phyloP scores from a whole-genome alignment of 2,113 vertebrate genomes.

The Petrocephalus microphthalmus region DNA sequence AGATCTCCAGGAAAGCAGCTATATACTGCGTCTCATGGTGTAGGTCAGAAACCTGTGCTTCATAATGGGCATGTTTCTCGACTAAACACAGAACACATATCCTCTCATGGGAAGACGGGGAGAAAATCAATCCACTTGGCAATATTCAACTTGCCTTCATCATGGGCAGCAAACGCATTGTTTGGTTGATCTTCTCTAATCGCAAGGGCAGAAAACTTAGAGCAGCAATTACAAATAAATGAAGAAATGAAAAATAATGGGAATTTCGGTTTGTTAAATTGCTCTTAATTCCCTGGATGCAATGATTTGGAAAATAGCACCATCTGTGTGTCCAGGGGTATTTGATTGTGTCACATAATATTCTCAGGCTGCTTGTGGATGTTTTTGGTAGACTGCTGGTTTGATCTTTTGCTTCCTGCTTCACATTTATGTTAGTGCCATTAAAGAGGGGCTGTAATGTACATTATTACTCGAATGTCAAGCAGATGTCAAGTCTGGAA shows the following conservation, averaged over 20 bases:
- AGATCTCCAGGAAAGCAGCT: not conserved
- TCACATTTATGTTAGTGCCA: not conserved
- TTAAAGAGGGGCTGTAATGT: constrained; percentile 1
- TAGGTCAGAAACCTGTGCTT: not conserved
- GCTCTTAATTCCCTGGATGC: constrained; percentile 35
- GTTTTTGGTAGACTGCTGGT: constrained; percentile 1
- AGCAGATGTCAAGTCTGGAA: not conserved
- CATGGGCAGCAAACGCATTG: not conserved
- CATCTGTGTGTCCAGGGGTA: constrained; percentile 16
- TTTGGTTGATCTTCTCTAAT: constrained; percentile 1
- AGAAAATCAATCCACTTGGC: constrained; percentile 3
- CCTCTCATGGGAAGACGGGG: not conserved
- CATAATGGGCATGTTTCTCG: not conserved
- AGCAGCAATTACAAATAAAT: constrained; percentile 21
- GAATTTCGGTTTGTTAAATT: constrained; percentile 34
- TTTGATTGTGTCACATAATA: not conserved
- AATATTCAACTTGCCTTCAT: not conserved
- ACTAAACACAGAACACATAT: not conserved
- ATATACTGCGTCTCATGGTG: not conserved
- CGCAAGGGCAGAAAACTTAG: not conserved
- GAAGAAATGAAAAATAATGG: constrained; percentile 8
- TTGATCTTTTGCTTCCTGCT: constrained; percentile 6
- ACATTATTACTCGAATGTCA: not conserved
- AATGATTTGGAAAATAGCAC: constrained; percentile 30
- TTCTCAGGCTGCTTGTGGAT: constrained; percentile 14